A percentile compares a stretch with the other conserved stretches of the same genome.
Evolutionary conservation across 2,113 vertebrate species (phyloP).

Genomic region (Pungitius pungitius): DNA sequence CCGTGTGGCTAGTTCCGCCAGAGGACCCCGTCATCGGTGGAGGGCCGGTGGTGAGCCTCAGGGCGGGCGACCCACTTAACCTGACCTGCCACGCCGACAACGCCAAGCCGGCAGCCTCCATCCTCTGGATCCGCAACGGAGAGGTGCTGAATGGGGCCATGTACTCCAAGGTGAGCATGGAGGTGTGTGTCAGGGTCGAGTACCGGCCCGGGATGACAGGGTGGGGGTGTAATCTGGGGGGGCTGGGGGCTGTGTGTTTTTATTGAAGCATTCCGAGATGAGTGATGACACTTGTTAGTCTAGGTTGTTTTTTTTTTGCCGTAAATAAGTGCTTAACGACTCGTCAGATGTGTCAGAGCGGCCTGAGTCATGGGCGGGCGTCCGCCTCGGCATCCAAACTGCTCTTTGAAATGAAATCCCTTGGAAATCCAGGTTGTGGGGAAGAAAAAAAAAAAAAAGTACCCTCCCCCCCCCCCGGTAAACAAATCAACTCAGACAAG

Average conservation of each 20-base stretch:
- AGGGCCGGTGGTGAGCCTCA: slow-evolving; percentile 92
- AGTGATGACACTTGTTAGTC: slow-evolving; percentile 4
- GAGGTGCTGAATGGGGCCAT: slow-evolving; percentile 95
- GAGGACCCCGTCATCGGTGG: slow-evolving; percentile 94
- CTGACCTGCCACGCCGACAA: slow-evolving; percentile 97
- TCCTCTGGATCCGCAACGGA: slow-evolving; percentile 93
- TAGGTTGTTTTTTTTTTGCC: slow-evolving; percentile 19
- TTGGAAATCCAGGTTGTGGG: slow-evolving; percentile 53
- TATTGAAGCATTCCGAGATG: not conserved
- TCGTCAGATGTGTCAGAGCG: slow-evolving; percentile 31
- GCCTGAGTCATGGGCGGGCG: slow-evolving; percentile 45
- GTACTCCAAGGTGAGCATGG: slow-evolving; percentile 91
- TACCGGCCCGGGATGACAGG: not conserved
- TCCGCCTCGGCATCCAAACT: slow-evolving; percentile 53
- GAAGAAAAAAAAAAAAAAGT: slow-evolving; percentile 11
- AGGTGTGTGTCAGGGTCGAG: slow-evolving; percentile 69
- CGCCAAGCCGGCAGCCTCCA: slow-evolving; percentile 95
- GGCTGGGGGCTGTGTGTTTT: not conserved
- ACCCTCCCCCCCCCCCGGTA: no score
- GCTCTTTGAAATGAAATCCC: slow-evolving; percentile 54
- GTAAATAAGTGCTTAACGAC: slow-evolving; percentile 33
- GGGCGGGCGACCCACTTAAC: slow-evolving; percentile 94
- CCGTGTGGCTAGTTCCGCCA: slow-evolving; percentile 87
- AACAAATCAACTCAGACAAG: slow-evolving; percentile 67
- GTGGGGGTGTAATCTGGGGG: not conserved